These are phyloP conservation scores for Verasper variegatus DNA, from an alignment of 2,113 vertebrate genomes.

Conservation along the genomic window DNA sequence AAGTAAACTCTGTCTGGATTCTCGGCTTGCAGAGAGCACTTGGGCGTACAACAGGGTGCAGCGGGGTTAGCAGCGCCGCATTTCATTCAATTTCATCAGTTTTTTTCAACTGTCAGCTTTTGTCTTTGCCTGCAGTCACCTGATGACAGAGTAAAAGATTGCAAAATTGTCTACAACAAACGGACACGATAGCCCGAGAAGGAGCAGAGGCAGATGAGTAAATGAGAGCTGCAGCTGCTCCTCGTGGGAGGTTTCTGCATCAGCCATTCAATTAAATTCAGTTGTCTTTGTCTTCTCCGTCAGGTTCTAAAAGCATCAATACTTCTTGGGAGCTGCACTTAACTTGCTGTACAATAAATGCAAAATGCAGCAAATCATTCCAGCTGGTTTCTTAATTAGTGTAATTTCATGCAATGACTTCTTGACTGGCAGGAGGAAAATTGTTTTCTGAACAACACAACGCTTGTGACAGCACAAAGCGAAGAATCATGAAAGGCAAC, in stretches of 20 bases:
- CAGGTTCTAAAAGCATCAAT: conserved; percentile 42
- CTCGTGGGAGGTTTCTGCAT: conserved; percentile 52
- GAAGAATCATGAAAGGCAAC: neutral
- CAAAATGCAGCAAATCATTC: conserved; percentile 30
- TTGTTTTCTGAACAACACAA: conserved; percentile 15
- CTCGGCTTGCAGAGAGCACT: conserved; percentile 12
- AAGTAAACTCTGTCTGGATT: conserved; percentile 46
- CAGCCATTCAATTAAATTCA: conserved; percentile 57
- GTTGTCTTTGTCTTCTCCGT: conserved; percentile 44
- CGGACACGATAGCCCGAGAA: neutral
- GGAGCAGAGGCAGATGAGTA: conserved; percentile 6
- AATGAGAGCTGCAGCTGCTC: conserved; percentile 41
- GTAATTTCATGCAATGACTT: conserved; percentile 54
- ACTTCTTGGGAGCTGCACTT: conserved; percentile 26
- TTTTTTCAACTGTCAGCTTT: conserved; percentile 7
- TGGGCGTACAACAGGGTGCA: conserved; percentile 1
- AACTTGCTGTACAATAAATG: conserved; percentile 26
- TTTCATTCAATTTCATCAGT: conserved; percentile 57
- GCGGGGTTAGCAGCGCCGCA: conserved; percentile 14
- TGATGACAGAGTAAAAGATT: conserved; percentile 3
- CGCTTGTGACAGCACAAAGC: conserved; percentile 1
- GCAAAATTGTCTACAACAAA: neutral
- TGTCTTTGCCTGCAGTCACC: conserved; percentile 23
- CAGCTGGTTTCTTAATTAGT: conserved; percentile 45
- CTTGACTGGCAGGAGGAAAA: conserved; percentile 51